A percentile compares a stretch with the other conserved stretches of the same genome.
Evolutionary conservation across 2,113 vertebrate genomes (phyloP).

Genomic region (Amblyopsis rosae): DNA sequence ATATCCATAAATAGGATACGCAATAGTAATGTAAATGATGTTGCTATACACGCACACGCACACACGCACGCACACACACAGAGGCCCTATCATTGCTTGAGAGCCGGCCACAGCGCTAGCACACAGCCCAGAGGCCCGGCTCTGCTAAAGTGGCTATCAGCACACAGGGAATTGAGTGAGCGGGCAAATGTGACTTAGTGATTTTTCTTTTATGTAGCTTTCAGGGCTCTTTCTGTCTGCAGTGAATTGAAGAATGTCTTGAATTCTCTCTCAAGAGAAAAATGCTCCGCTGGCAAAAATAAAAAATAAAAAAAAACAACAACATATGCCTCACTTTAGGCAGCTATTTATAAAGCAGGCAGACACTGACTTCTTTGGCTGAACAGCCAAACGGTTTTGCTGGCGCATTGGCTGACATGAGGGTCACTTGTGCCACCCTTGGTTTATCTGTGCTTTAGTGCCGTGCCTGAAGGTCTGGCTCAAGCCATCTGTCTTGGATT

Average conservation of each 20-base stretch:
- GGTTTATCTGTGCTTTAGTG: neutral
- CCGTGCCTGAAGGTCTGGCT: neutral
- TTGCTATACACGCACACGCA: too few relatives aligned
- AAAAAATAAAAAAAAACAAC: neutral
- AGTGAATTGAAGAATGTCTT: slow-evolving; percentile 13
- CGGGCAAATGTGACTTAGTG: slow-evolving; percentile 46
- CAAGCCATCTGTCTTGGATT: slow-evolving; percentile 1
- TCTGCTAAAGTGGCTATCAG: slow-evolving; percentile 64
- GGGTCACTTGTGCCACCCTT: neutral
- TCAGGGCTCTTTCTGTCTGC: slow-evolving; percentile 18
- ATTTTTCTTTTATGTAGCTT: slow-evolving; percentile 45
- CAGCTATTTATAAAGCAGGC: slow-evolving; percentile 18
- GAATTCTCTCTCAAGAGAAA: slow-evolving; percentile 5
- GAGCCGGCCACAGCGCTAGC: slow-evolving; percentile 65
- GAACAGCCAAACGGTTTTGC: slow-evolving; percentile 16
- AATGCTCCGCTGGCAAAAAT: neutral
- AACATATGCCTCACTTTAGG: slow-evolving; percentile 8
- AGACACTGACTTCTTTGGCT: slow-evolving; percentile 7
- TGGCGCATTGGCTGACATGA: neutral
- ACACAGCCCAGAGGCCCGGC: slow-evolving; percentile 51
- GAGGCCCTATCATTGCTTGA: slow-evolving; percentile 37
- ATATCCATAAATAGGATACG: too few relatives aligned
- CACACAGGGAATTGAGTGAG: slow-evolving; percentile 45
- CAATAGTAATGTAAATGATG: neutral
- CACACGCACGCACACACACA: slow-evolving; percentile 12